Percentiles rank a stretch among this genome's conserved stretches.
Evolutionary conservation across 2,888 invertebrate species (phyloP).

Genomic region (Mythimna lalbum): DNA sequence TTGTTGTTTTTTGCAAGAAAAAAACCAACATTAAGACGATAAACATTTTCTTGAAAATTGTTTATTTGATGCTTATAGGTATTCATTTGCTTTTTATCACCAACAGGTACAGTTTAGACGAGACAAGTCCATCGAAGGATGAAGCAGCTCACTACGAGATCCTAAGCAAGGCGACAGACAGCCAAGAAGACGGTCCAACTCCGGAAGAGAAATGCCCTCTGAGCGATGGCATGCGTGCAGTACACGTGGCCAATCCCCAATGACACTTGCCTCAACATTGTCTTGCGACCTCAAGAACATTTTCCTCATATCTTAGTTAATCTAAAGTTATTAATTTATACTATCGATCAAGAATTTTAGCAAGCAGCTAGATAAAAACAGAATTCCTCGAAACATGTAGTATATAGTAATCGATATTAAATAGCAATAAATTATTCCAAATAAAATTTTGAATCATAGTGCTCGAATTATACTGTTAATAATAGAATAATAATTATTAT

Average conservation of each 20-base stretch:
- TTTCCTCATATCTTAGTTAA: neutral
- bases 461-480: slow-evolving; percentile 18
- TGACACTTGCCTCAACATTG: slow-evolving; percentile 32
- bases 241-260: slow-evolving; percentile 62
- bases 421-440: slow-evolving; percentile 6
- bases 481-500: no score
- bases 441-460: slow-evolving; percentile 3
- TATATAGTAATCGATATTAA: slow-evolving; percentile 18
- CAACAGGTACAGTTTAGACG: slow-evolving; percentile 91
- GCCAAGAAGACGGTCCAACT: slow-evolving; percentile 17
- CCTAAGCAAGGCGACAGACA: slow-evolving; percentile 85
- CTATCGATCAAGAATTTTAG: slow-evolving; percentile 3
- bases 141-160: slow-evolving; percentile 91
- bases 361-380: slow-evolving; percentile 1
- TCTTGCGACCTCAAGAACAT: neutral
- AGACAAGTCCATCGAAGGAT: slow-evolving; percentile 91
- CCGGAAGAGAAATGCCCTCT: slow-evolving; percentile 61
- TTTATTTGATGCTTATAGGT: neutral
- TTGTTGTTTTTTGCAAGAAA: no score
- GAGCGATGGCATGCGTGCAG: slow-evolving; percentile 67
- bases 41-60: neutral
- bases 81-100: slow-evolving; percentile 23
- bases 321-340: neutral
- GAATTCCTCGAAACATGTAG: slow-evolving; percentile 1
- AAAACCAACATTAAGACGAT: no score